These are phyloP conservation scores for Myotis brandtii DNA, from an alignment of 2,113 vertebrate genomes.

Conservation along the genomic window DNA sequence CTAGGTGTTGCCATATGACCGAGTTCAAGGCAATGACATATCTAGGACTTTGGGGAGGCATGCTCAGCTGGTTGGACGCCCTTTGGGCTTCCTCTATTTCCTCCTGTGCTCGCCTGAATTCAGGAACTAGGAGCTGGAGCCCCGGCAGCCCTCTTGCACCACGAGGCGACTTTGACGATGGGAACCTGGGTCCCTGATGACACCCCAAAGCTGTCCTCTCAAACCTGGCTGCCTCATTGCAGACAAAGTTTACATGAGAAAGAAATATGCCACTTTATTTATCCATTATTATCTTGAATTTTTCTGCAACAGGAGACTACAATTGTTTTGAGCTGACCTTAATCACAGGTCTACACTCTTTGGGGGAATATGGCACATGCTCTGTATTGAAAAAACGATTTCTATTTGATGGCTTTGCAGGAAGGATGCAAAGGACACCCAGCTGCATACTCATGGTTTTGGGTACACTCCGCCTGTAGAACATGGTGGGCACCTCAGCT, in stretches of 20 bases:
- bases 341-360: neutral
- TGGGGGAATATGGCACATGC: neutral
- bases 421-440: neutral
- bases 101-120: neutral
- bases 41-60: neutral
- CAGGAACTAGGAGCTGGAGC: neutral
- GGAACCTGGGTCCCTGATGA: neutral
- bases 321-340: neutral
- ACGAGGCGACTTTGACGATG: neutral
- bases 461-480: neutral
- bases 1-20: neutral
- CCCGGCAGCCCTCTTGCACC: neutral
- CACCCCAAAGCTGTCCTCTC: neutral
- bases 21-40: neutral
- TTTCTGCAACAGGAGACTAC: neutral
- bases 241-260: neutral
- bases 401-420: neutral
- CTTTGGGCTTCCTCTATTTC: neutral
- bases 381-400: neutral
- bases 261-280: neutral
- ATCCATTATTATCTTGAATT: neutral
- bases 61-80: neutral
- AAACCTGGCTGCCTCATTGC: neutral
- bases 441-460: neutral
- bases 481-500: neutral